Percentiles rank a stretch among this genome's conserved stretches.
Conservation (phyloP, 1,140 invertebrate genomes). For the Diachasma alloeum region DNA sequence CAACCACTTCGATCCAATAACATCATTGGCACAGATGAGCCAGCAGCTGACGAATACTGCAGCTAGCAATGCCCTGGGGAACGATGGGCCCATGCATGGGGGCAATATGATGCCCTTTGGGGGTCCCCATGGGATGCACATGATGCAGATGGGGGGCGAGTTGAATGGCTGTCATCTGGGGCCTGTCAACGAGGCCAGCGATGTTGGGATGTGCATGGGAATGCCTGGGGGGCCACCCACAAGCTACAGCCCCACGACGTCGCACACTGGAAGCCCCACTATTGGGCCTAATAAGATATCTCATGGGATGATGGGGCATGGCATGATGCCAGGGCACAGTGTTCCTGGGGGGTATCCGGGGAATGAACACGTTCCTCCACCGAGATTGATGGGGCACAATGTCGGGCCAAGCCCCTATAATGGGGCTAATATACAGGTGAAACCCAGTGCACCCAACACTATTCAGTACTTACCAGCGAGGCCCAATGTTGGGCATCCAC, state of each 20-base stretch:
- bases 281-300: constrained; percentile 57
- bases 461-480: constrained; percentile 96
- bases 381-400: constrained; percentile 57
- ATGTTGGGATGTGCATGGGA: constrained; percentile 67
- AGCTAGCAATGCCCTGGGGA: constrained; percentile 67
- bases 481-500: constrained; percentile 75
- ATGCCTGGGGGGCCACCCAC: constrained; percentile 61
- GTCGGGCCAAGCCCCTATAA: constrained; percentile 75
- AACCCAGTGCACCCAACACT: constrained; percentile 95
- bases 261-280: constrained; percentile 58
- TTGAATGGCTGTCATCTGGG: constrained; percentile 63
- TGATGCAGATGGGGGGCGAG: constrained; percentile 66
- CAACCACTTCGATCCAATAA: constrained; percentile 88
- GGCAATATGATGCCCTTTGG: constrained; percentile 65
- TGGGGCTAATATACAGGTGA: constrained; percentile 90
- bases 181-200: constrained; percentile 62
- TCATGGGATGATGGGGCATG: constrained; percentile 62
- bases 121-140: constrained; percentile 63
- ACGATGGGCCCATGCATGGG: constrained; percentile 62
- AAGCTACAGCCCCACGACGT: constrained; percentile 59
- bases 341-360: constrained; percentile 50
- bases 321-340: constrained; percentile 68
- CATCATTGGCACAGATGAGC: constrained; percentile 92
- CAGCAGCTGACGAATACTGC: constrained; percentile 86
- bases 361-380: constrained; percentile 56